Base-by-base conservation (phyloP, 2,888 invertebrate genomes). In the Hofmannophila pseudospretella region DNA sequence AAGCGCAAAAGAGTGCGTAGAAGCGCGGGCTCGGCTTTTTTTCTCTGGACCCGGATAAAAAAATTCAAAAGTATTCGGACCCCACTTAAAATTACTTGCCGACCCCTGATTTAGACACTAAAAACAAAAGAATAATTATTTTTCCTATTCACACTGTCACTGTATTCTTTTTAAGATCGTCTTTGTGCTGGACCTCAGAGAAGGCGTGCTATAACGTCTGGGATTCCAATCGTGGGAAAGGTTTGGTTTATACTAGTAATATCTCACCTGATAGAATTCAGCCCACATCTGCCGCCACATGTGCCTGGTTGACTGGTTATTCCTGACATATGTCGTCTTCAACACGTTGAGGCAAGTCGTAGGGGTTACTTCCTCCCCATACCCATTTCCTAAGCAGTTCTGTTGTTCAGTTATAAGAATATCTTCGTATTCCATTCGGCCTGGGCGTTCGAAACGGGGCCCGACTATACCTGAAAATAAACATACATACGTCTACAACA, bases 401-500 rank as follows among this genome's bases (percentile, higher is more conserved):
- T 89, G 89, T 8, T 74, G 55, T 12, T 82, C 78, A 0, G 88
- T 87, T n/a, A 90, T 69, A 0, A 91, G 50, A 5, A 90, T 78
- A 30, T 91, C 91, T 46, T 91, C 90, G 53, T 82, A 90, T 38
- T 91, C 91, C 91, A 91, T 90, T 1, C 87, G 75, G 11, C 69
- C 64, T 2, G 63, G 55, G 10, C 88, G 87, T 44, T 86, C 69
- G 44, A 91, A 85, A 23, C 91, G 68, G 0, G 89, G 72, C 0
- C 89, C 89, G 31, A 90, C 80, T 30, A 86, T 49, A 27, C 89
- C 89, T 72, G 49, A 2, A n/a, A n/a, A n/a, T n/a, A n/a, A n/a
- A n/a, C n/a, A n/a, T n/a, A n/a, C n/a, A n/a, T n/a, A n/a, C n/a
- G n/a, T n/a, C n/a, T n/a, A n/a, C n/a, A n/a, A n/a, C n/a, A n/a